phyloP scores from a whole-genome alignment of 2,888 invertebrate genomes.

The Desoria tigrina region DNA sequence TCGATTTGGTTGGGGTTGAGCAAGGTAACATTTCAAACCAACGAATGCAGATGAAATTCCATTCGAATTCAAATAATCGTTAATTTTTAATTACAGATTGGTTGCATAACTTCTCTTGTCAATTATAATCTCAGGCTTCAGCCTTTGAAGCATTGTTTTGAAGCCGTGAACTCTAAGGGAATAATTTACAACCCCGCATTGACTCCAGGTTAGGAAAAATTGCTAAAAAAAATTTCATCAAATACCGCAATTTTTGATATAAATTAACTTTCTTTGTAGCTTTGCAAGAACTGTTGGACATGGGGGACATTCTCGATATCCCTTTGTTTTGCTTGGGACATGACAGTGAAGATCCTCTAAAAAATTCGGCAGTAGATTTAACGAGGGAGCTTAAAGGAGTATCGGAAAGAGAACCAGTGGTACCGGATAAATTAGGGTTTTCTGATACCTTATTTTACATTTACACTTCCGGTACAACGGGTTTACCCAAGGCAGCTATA shows the following conservation, averaged over 20 bases:
- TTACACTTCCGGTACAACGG: slow-evolving; percentile 95
- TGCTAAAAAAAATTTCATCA: neutral
- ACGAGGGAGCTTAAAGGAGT: slow-evolving; percentile 64
- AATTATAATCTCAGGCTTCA: slow-evolving; percentile 86
- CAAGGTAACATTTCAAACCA: slow-evolving; percentile 24
- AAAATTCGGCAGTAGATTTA: slow-evolving; percentile 56
- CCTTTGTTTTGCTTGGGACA: slow-evolving; percentile 12
- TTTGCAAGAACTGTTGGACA: slow-evolving; percentile 56
- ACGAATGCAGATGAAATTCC: no score
- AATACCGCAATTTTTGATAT: neutral
- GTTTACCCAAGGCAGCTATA: slow-evolving; percentile 94
- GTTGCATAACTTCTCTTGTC: slow-evolving; percentile 81
- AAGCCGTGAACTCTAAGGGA: slow-evolving; percentile 79
- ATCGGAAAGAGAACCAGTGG: slow-evolving; percentile 61
- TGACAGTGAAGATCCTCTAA: neutral
- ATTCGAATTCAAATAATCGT: neutral
- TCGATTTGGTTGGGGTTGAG: slow-evolving; percentile 85
- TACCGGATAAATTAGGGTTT: slow-evolving; percentile 64
- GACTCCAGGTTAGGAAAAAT: slow-evolving; percentile 53
- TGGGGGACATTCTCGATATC: neutral
- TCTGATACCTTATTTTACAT: slow-evolving; percentile 85
- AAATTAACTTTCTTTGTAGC: no score
- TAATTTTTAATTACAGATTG: slow-evolving; percentile 62
- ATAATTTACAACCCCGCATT: slow-evolving; percentile 77
- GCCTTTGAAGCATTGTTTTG: slow-evolving; percentile 83